These are phyloP conservation scores for Gymnarchus niloticus DNA, from an alignment of 2,113 vertebrate genomes.

Conservation along the genomic window DNA sequence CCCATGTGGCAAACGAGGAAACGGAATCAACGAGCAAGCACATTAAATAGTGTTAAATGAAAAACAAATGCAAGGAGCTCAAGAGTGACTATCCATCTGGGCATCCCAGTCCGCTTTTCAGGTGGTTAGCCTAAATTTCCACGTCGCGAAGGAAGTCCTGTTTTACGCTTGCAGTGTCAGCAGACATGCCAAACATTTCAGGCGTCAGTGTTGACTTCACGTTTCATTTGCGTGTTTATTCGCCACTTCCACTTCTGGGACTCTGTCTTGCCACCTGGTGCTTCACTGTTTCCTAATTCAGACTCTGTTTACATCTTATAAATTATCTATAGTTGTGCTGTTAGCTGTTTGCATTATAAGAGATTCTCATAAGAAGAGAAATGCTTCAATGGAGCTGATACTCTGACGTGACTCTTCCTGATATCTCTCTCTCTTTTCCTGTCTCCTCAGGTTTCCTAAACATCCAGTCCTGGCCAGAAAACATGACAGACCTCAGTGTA, in stretches of 20 bases:
- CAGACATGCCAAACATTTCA: background rate
- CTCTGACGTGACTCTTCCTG: background rate
- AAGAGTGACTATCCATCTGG: background rate
- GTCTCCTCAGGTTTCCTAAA: conserved; percentile 80
- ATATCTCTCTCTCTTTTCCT: background rate
- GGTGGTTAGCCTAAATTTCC: background rate
- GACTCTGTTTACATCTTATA: background rate
- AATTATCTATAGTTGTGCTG: conserved; percentile 8
- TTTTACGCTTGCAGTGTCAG: background rate
- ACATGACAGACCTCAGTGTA: conserved; percentile 93
- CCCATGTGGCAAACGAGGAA: background rate
- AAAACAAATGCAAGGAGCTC: no score
- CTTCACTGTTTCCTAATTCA: conserved; percentile 9
- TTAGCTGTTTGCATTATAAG: background rate
- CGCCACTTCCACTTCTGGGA: background rate
- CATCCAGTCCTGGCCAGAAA: conserved; percentile 96
- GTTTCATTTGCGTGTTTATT: background rate
- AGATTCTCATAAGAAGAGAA: background rate
- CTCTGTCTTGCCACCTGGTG: background rate
- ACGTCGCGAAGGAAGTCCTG: background rate
- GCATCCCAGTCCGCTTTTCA: no score
- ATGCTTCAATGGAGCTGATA: background rate
- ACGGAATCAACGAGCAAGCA: background rate
- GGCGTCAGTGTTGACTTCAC: background rate
- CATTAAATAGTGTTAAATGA: background rate